Conservation (phyloP, 2,113 vertebrate genomes). For the Mastomys coucha region DNA sequence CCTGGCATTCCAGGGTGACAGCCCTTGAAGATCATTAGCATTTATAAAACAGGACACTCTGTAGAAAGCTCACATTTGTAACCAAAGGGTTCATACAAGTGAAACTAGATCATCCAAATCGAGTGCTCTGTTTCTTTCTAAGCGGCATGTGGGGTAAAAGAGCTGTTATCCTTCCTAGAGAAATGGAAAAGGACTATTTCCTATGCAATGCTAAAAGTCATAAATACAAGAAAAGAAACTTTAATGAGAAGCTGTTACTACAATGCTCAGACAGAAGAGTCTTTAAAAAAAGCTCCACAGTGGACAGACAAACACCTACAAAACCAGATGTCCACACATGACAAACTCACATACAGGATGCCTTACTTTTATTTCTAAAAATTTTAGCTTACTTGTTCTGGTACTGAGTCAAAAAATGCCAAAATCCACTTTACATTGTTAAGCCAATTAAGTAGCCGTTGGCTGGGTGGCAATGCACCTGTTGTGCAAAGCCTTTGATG, state of each 20-base stretch:
- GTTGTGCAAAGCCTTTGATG: not conserved
- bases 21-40: not conserved
- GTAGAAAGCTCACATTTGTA: not conserved
- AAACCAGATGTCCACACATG: no score
- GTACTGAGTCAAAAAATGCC: not conserved
- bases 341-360: not conserved
- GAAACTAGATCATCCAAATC: not conserved
- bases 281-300: not conserved
- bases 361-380: conserved; percentile 19
- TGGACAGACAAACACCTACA: not conserved
- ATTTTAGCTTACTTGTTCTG: not conserved
- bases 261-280: not conserved
- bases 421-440: not conserved
- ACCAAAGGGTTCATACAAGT: not conserved
- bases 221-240: not conserved
- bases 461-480: not conserved
- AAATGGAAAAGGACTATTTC: not conserved
- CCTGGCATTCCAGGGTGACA: not conserved
- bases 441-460: not conserved
- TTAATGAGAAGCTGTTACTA: not conserved
- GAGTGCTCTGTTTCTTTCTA: not conserved
- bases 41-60: not conserved
- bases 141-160: not conserved
- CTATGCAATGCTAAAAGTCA: not conserved
- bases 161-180: not conserved